Conservation (phyloP, 2,113 vertebrate species). For the Macheiramphus alcinus region DNA sequence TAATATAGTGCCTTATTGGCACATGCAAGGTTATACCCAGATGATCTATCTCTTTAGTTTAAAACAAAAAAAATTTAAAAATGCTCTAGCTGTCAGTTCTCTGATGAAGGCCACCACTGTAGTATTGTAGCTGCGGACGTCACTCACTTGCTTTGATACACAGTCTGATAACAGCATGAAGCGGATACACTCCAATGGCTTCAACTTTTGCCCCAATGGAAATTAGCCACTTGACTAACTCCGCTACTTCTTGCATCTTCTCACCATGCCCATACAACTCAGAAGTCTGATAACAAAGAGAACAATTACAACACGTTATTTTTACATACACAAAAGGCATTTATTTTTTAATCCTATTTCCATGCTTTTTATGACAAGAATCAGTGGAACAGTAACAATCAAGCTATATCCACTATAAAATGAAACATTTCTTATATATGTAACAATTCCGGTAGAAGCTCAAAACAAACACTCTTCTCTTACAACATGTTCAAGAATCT, state of each 20-base stretch:
- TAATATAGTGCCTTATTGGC: background rate
- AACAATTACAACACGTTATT: background rate
- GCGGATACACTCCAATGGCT: slow-evolving; percentile 65
- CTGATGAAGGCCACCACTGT: background rate
- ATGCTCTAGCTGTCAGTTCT: background rate
- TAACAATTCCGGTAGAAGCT: background rate
- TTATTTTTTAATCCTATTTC: background rate
- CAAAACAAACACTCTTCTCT: background rate
- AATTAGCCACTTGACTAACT: slow-evolving; percentile 74
- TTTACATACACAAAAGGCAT: background rate
- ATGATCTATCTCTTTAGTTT: background rate
- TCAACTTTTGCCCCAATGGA: slow-evolving; percentile 66
- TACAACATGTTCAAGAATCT: rapidly evolving
- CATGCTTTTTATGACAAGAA: background rate
- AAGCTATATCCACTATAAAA: background rate
- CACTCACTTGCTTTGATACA: slow-evolving; percentile 78
- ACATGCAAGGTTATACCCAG: background rate
- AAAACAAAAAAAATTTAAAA: background rate
- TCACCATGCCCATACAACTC: slow-evolving; percentile 30
- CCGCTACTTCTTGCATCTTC: slow-evolving; percentile 57
- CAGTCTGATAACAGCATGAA: slow-evolving; percentile 75
- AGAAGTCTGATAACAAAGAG: slow-evolving; percentile 50
- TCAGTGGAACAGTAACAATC: background rate
- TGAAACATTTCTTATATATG: background rate
- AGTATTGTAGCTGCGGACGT: background rate